Base-by-base conservation (phyloP, 2,888 invertebrate species). In the Catocala fraxini region DNA sequence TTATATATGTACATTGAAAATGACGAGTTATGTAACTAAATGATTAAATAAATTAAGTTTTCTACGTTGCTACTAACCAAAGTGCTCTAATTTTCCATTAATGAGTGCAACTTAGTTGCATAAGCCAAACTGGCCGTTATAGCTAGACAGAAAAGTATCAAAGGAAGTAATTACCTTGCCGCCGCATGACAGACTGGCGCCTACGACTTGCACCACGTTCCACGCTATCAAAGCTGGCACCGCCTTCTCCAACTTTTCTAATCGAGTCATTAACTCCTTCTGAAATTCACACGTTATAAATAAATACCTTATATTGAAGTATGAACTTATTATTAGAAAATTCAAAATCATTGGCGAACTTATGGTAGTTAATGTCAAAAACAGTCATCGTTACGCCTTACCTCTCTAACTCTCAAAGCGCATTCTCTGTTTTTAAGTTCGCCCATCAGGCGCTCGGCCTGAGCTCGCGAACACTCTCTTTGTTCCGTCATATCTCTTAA, bases 171-270 rank as follows among this genome's bases (percentile, higher is more conserved):
- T 68, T 79, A 92, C 92, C 89, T 88, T 83, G 60, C 83, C 85
- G 43, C 80, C 83, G 5, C 70, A 69, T 6, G 88, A 78, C 55
- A 92, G 70, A 0, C 80, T 72, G 0, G 79, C 87, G 3, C 92
- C 91, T 3, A 93, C 64, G 4, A 87, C 90, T 72, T 91, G 88
- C 75, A 95, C 90, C 33, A 95, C 92, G 71, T 96, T 96, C 94
- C 95, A 96, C 33, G 95, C 92, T 77, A 96, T 94, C 57, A 96
- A 86, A 0, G 96, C 95, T 0, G 96, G 96, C 68, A 96, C 94
- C 6, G 95, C 95, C 69, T 93, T 94, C 81, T 96, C 95, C 59
- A 96, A 86, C 72, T 95, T 91, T 57, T 95, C 91, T 55, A 96
- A 77, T 63, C 96, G 93, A 52, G 93, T 89, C 56, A 91, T 85